phyloP scores from a whole-genome alignment of 2,113 vertebrate genomes.

The Brachyistius frenatus region DNA sequence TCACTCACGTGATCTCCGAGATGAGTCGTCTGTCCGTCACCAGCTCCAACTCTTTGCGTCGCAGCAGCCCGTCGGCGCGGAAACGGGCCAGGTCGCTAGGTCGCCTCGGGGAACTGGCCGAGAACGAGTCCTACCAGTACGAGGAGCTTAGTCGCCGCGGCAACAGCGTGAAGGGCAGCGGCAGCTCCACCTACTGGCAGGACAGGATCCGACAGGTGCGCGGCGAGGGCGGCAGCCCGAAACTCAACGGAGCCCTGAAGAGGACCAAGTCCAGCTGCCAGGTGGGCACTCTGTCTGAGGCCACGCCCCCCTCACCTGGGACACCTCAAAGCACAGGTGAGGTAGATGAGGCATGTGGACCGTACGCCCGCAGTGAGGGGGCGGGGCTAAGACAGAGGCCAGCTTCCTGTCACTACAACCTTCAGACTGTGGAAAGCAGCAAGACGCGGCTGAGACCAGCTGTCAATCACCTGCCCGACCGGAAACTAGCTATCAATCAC shows the following conservation, averaged over 20 bases:
- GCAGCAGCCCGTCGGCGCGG: constrained; percentile 85
- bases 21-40: constrained; percentile 90
- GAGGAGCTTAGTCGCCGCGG: constrained; percentile 76
- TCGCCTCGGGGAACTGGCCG: constrained; percentile 85
- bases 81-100: constrained; percentile 90
- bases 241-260: constrained; percentile 81
- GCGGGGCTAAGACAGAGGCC: constrained; percentile 76
- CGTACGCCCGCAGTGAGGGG: constrained; percentile 43
- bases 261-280: constrained; percentile 87
- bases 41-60: constrained; percentile 92
- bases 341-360: neutral
- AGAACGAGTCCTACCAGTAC: constrained; percentile 86
- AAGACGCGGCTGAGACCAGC: constrained; percentile 31
- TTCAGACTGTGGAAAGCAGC: constrained; percentile 44
- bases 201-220: constrained; percentile 81
- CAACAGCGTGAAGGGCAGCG: constrained; percentile 61
- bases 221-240: constrained; percentile 84
- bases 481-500: constrained; percentile 23
- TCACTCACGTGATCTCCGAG: constrained; percentile 89
- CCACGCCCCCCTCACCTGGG: neutral
- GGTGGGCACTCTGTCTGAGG: constrained; percentile 12
- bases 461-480: constrained; percentile 31
- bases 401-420: constrained; percentile 77
- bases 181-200: constrained; percentile 86
- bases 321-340: constrained; percentile 17